Evolutionary conservation across 92 coral and sea anemone genomes (phyloP).

Genomic region (Isaurus tuberculatus): DNA sequence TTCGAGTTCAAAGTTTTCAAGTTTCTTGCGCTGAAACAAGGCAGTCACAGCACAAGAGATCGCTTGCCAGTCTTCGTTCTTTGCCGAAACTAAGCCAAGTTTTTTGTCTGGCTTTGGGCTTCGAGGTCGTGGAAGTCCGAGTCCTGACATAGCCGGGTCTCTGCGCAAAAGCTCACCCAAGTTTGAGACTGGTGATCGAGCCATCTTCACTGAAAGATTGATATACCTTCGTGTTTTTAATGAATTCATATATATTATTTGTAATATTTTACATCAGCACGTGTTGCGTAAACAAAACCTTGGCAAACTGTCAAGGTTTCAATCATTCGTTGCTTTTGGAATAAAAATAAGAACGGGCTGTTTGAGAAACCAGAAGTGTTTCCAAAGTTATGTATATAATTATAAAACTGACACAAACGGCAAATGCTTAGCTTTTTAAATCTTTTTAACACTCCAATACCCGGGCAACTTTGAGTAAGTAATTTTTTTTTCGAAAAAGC

Average conservation of each 20-base stretch:
- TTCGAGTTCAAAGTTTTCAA: conserved; percentile 79
- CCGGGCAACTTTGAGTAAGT: not conserved
- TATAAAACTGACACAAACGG: not conserved
- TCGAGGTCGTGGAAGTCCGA: conserved; percentile 78
- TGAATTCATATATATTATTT: not conserved
- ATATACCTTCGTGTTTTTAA: not conserved
- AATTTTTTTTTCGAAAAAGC: not conserved
- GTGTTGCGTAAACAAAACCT: not conserved
- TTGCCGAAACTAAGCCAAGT: conserved; percentile 56
- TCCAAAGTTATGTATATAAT: not conserved
- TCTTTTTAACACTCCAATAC: not conserved
- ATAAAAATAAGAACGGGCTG: not conserved
- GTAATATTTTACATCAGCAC: not conserved
- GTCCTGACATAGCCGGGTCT: conserved; percentile 62
- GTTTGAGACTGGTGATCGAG: conserved; percentile 89
- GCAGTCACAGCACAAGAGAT: conserved; percentile 88
- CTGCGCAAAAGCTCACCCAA: conserved; percentile 85
- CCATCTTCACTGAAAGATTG: conserved; percentile 52
- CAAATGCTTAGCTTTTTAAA: not conserved
- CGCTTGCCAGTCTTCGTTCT: conserved; percentile 85
- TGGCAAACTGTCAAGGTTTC: conserved; percentile 17
- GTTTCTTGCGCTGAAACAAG: conserved; percentile 89
- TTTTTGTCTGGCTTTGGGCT: conserved; percentile 76
- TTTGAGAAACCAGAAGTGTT: not conserved
- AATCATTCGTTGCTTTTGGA: not conserved